Percentiles rank a stretch among this genome's conserved stretches.
Conservation (phyloP, 2,888 invertebrate genomes). For the Eretmocerus hayati region DNA sequence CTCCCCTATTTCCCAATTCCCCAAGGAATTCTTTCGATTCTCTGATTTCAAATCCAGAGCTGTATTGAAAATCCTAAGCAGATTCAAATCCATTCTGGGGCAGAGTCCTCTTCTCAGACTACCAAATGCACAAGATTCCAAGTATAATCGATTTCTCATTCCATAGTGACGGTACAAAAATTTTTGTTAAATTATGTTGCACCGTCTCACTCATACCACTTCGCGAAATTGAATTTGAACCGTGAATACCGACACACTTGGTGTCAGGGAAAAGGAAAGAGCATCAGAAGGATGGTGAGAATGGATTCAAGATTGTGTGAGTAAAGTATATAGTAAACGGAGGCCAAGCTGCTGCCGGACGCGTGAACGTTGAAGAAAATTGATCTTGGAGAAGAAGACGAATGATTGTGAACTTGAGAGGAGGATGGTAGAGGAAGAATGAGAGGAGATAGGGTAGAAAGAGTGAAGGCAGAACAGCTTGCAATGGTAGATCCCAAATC, state of each 20-base stretch:
- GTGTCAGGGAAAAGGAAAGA: background rate
- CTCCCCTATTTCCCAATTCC: too few species aligned
- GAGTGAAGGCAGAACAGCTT: too few species aligned
- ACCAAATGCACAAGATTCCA: too few species aligned
- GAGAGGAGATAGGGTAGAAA: too few species aligned
- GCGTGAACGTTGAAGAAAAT: background rate
- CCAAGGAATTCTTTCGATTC: too few species aligned
- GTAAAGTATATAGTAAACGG: conserved; percentile 15
- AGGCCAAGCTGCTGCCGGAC: background rate
- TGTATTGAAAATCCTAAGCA: too few species aligned
- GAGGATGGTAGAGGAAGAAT: background rate
- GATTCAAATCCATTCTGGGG: too few species aligned
- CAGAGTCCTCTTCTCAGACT: too few species aligned
- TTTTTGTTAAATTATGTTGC: conserved; percentile 15
- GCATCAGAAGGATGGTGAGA: background rate
- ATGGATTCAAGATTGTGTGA: too few species aligned
- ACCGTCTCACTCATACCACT: background rate
- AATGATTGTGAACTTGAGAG: conserved; percentile 10
- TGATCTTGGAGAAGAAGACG: conserved; percentile 17
- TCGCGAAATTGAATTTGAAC: conserved; percentile 14
- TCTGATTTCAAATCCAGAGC: too few species aligned
- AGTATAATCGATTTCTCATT: too few species aligned
- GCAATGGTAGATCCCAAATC: conserved; percentile 20
- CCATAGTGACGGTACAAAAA: conserved; percentile 8
- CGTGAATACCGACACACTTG: conserved; percentile 6